Percentiles rank a stretch among this genome's conserved stretches.
Conservation (phyloP, 1,140 invertebrate species). For the Pogonus chalceus region DNA sequence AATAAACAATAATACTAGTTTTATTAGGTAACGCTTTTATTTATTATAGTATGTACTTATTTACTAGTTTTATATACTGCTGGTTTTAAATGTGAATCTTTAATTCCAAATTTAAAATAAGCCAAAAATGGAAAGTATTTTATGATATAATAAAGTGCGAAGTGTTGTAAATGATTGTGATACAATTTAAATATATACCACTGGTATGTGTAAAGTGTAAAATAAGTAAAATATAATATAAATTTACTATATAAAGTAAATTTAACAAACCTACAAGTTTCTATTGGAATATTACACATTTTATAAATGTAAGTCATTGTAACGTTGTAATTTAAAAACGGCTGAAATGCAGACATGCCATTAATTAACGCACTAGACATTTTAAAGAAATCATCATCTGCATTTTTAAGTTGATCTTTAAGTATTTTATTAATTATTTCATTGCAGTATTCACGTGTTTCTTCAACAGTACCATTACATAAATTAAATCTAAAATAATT, state of each 20-base stretch:
- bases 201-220: slow-evolving; percentile 11
- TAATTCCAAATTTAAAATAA: slow-evolving; percentile 23
- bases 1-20: slow-evolving; percentile 2
- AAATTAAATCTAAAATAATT: slow-evolving; percentile 29
- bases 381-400: slow-evolving; percentile 18
- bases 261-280: background rate
- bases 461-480: slow-evolving; percentile 27
- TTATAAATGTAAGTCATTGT: slow-evolving; percentile 11
- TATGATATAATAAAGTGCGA: slow-evolving; percentile 24
- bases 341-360: slow-evolving; percentile 28
- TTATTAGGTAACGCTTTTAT: no score
- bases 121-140: slow-evolving; percentile 27
- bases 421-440: slow-evolving; percentile 21
- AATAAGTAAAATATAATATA: background rate
- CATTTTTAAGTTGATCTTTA: slow-evolving; percentile 15
- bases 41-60: no score
- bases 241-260: slow-evolving; percentile 4
- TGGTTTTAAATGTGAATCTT: background rate
- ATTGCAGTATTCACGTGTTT: slow-evolving; percentile 28
- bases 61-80: no score
- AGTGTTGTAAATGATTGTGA: slow-evolving; percentile 17
- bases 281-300: slow-evolving; percentile 3
- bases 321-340: slow-evolving; percentile 20
- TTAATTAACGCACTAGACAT: slow-evolving; percentile 23
- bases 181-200: slow-evolving; percentile 18